These are phyloP conservation scores for Centropus unirufus DNA, from an alignment of 2,113 vertebrate genomes.

Conservation along the genomic window DNA sequence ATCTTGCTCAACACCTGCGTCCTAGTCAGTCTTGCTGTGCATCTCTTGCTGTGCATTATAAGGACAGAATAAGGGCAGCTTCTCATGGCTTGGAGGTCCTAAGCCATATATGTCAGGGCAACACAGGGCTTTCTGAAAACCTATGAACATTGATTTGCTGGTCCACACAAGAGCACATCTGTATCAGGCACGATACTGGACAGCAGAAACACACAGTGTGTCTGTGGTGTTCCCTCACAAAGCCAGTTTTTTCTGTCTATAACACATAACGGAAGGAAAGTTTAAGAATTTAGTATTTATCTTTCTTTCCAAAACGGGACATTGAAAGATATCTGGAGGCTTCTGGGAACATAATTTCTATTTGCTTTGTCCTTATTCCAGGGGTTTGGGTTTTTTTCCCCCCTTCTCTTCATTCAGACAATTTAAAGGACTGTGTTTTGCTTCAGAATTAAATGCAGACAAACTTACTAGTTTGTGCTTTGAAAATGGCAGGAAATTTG, in stretches of 20 bases:
- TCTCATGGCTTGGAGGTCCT: rapidly evolving
- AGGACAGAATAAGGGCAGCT: neutral
- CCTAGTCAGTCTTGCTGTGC: no score
- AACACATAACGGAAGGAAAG: neutral
- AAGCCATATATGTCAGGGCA: rapidly evolving
- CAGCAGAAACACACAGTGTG: neutral
- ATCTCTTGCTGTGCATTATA: neutral
- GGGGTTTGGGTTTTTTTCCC: no score
- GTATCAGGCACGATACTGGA: neutral
- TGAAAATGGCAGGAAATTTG: neutral
- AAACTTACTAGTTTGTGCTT: neutral
- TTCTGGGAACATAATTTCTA: neutral
- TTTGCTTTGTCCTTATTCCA: conserved; percentile 18
- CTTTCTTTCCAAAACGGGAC: neutral
- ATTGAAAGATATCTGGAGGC: neutral
- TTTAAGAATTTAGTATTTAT: neutral
- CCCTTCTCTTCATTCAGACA: neutral
- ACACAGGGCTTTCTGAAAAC: neutral
- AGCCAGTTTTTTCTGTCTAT: neutral
- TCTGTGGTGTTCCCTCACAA: neutral
- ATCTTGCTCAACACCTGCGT: neutral
- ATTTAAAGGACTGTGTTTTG: neutral
- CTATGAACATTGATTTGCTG: neutral
- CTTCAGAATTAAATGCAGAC: conserved; percentile 4
- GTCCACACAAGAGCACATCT: neutral